Evolutionary conservation across 2,797 vertebrate species (phyloP), one percentile per base, ranked within the genome.

Genomic region (Mus spretus): DNA sequence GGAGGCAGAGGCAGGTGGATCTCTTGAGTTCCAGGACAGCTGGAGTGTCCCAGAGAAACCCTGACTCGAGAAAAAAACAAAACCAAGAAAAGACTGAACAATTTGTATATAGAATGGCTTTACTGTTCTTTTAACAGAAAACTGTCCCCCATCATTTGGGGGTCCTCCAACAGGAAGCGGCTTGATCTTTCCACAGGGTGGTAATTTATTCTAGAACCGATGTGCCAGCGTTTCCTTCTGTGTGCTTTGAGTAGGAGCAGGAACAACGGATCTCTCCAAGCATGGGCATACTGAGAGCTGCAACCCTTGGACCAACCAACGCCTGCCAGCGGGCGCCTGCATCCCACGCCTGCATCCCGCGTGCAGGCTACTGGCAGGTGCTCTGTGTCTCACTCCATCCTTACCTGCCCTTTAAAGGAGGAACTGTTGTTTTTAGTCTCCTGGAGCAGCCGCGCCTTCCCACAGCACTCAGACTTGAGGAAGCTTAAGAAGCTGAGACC

Each of bases 401-500:
- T 28, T 26, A 17, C 1, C 26, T 10, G 37, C 13, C 50, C 57
- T 4, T 1, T 2, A n/a, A 81, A 74, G 24, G 59, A 75, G 19
- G 75, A 67, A 3, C n/a, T 63, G 53, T n/a, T 63, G 20, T 74
- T 65, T 75, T 55, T 20, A 65, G 24, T 15, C 0, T 26, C 44
- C 53, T 10, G 17, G 20, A 11, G 63, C 61, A 50, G 67, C 13
- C 1, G 40, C 34, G 2, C 31, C 6, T 47, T 78, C 28, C 44
- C 28, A 8, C 26, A 14, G 40, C 6, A 1, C 50, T 67, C 15
- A 57, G 20, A 2, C 8, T 20, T 0, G 0, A 22, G 8, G 40
- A 80, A 19, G 50, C 37, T 65, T 5, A 37, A 37, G 88, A 44
- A 53, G 67, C 5, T 12, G 95, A 80, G 72, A 77, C 2, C 20